Conservation (phyloP, 2,113 vertebrate species). For the Cottus gobio region DNA sequence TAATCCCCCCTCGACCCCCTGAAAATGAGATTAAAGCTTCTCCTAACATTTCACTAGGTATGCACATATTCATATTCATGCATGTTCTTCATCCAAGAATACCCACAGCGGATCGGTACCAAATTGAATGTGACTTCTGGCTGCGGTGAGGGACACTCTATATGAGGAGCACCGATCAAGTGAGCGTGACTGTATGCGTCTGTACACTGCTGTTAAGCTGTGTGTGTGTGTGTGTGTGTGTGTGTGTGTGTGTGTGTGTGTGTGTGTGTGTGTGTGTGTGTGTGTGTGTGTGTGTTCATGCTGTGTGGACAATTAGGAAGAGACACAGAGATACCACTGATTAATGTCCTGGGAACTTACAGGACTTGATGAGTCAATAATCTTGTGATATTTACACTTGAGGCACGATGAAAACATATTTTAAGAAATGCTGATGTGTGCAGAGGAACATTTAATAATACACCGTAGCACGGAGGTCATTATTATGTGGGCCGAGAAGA, state of each 20-base stretch:
- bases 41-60: slow-evolving; percentile 66
- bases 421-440: neutral
- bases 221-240: slow-evolving; percentile 15
- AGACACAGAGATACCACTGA: neutral
- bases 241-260: slow-evolving; percentile 10
- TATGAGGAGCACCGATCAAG: slow-evolving; percentile 49
- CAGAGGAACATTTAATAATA: too few relatives aligned
- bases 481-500: too few relatives aligned
- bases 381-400: neutral
- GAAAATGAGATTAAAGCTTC: slow-evolving; percentile 64
- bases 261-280: neutral
- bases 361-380: neutral
- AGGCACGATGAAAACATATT: too few relatives aligned
- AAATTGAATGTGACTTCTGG: slow-evolving; percentile 67
- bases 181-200: slow-evolving; percentile 23
- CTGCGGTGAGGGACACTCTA: slow-evolving; percentile 55
- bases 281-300: neutral
- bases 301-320: neutral
- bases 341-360: neutral
- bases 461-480: too few relatives aligned
- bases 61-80: slow-evolving; percentile 67
- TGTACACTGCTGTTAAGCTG: neutral
- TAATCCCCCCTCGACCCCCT: slow-evolving; percentile 49
- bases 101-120: slow-evolving; percentile 45
- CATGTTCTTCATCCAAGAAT: slow-evolving; percentile 61